Base-by-base conservation (phyloP, 1,140 invertebrate species). In the Drosophila busckii region DNA sequence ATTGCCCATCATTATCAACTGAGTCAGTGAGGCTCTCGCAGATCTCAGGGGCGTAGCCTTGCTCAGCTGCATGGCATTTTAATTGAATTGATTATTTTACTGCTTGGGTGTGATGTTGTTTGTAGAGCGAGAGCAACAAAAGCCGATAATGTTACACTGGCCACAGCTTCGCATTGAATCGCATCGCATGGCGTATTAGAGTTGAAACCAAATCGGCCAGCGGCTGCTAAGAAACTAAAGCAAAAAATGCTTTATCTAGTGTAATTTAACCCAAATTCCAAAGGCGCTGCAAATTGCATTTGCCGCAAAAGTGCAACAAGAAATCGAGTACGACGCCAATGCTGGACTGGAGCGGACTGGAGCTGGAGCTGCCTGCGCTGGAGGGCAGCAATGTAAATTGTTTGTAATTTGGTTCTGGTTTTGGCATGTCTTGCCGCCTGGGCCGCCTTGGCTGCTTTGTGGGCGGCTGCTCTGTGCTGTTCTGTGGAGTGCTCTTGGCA, bases 1-100 rank as follows among this genome's bases (percentile, higher is more conserved):
- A 40, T 20, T 25, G 44, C 44, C 54, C 44, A 41, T 58, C 54
- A 49, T 58, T 58, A 50, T 56, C 26, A 48, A 32, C 32, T 16
- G 29, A 10, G 26, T 16, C 20, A 19, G 17, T 6, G n/a, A 40
- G 49, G 58, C 26, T 37, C 37, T 50, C 50, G 58, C 40, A 19
- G 58, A n/a, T n/a, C 49, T 46, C 49, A 34, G 41, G 50, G 50
- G 54, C 53, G 35, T 67, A 50, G 56, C 56, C 68, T 58, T 71
- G 71, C 66, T 66, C 73, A 80, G 73, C 55, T 55, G 70, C 45
- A 65, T 75, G 76, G 75, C 76, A 82, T 82, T 82, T 82, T 82
- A 82, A 82, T 82, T 82, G 75, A 82, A 82, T 82, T 82, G 75
- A 82, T 82, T 82, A 82, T 82, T 82, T 75, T 70, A 70, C 53